phyloP scores from a whole-genome alignment of 2,888 invertebrate genomes.

The Ceriagrion tenellum region DNA sequence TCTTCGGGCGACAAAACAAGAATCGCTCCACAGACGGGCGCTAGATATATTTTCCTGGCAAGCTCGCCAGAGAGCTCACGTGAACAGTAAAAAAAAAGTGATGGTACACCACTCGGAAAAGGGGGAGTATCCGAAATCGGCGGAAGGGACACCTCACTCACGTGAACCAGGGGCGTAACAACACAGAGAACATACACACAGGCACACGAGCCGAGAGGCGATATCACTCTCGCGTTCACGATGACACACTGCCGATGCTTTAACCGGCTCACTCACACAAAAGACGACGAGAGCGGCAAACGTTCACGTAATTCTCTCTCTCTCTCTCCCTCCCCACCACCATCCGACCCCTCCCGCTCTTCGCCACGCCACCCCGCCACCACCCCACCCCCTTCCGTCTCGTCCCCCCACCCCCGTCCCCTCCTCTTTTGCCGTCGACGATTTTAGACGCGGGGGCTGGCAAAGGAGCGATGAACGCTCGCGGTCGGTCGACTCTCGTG shows the following conservation, averaged over 20 bases:
- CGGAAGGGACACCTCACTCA: background rate
- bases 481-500: background rate
- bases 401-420: background rate
- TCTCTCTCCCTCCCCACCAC: background rate
- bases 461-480: conserved; percentile 30
- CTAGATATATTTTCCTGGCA: background rate
- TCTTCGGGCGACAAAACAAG: background rate
- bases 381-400: background rate
- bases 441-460: conserved; percentile 45
- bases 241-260: conserved; percentile 21
- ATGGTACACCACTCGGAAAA: background rate
- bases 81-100: background rate
- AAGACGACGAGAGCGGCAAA: background rate
- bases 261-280: conserved; percentile 30
- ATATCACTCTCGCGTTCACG: background rate
- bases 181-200: background rate
- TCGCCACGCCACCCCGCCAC: background rate
- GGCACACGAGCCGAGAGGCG: background rate
- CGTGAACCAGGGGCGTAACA: background rate
- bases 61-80: background rate
- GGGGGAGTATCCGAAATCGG: background rate
- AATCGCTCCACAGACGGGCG: background rate
- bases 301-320: conserved; percentile 37
- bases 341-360: background rate
- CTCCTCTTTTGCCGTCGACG: background rate